Evolutionary conservation across 2,888 invertebrate genomes (phyloP).

Genomic region (Cantharis lateralis): DNA sequence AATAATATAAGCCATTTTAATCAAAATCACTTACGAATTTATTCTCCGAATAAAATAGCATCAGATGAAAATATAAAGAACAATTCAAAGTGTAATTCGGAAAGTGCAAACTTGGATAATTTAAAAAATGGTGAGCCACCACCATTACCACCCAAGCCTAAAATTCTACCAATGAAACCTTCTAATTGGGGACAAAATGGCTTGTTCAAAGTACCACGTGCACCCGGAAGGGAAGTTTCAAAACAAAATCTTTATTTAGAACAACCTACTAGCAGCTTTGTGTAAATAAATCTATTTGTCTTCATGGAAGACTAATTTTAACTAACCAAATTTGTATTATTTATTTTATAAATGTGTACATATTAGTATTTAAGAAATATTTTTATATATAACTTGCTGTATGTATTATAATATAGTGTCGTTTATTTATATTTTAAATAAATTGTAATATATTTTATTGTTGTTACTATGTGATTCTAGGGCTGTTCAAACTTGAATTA

Average conservation of each 20-base stretch:
- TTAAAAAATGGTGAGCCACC: constrained; percentile 59
- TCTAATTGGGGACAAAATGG: constrained; percentile 61
- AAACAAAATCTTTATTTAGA: constrained; percentile 59
- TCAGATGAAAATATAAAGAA: constrained; percentile 30
- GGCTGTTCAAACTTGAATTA: too few species aligned
- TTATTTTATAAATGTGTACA: not conserved
- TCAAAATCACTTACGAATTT: constrained; percentile 35
- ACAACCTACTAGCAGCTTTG: constrained; percentile 69
- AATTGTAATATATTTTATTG: not conserved
- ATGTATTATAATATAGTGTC: not conserved
- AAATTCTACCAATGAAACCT: constrained; percentile 68
- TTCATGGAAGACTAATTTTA: not conserved
- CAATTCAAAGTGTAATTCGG: constrained; percentile 15
- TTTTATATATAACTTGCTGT: constrained; percentile 2
- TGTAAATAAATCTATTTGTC: constrained; percentile 50
- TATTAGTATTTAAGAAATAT: not conserved
- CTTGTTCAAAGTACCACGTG: constrained; percentile 41
- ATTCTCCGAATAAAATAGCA: constrained; percentile 33
- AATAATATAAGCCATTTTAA: constrained; percentile 22
- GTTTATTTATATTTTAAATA: constrained; percentile 6
- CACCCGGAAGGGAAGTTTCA: constrained; percentile 22
- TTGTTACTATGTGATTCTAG: not conserved
- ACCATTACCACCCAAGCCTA: constrained; percentile 76
- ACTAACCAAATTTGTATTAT: not conserved
- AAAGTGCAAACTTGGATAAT: constrained; percentile 23